Evolutionary conservation across 2,113 vertebrate genomes (phyloP), one percentile per base, ranked within the genome.

Genomic region (Arenaria interpres): DNA sequence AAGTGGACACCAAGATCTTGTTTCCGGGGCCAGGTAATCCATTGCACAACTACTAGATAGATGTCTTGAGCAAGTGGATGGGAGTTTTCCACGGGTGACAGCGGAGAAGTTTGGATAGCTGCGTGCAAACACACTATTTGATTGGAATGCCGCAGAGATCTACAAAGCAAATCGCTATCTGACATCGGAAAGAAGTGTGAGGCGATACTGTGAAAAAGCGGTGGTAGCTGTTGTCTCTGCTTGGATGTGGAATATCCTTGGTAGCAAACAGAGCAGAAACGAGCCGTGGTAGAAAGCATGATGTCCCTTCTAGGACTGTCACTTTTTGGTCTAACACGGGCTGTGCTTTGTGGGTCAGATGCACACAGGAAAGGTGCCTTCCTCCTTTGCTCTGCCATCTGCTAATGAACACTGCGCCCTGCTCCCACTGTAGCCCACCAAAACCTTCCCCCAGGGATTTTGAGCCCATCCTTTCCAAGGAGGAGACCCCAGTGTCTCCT

Each of bases 351-450:
- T 1, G 1, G 43, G 33, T 39, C 57, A 35, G 63, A 46, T 23
- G 43, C 30, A 6, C 30, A 0, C 21, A 10, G 90, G 22, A 43
- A 28, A 69, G 62, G 30, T 23, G 37, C 45, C 50, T 53, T 84
- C 72, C 32, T 64, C 50, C 51, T 73, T 23, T 15, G 33, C 78
- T 71, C 16, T 2, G 3, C 22, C 59, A 32, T 27, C 50, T 46
- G 32, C 64, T 45, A n/a, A n/a, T 1, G 12, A 51, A 16, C 14
- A 2, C 27, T 1, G 0, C 18, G 22, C 17, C 39, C 24, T 0
- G 6, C 45, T 14, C 16, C 41, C 54, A 2, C 54, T 23, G n/a
- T 37, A 12, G 23, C 25, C 30, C n/a, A 32, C 21, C 4, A 1
- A 23, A 77, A 14, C 33, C 53, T 57, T 35, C 14, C 18, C 17